A percentile compares a stretch with the other conserved stretches of the same genome.
Evolutionary conservation across 1,140 invertebrate species (phyloP).

Genomic region (Papilio glaucus): DNA sequence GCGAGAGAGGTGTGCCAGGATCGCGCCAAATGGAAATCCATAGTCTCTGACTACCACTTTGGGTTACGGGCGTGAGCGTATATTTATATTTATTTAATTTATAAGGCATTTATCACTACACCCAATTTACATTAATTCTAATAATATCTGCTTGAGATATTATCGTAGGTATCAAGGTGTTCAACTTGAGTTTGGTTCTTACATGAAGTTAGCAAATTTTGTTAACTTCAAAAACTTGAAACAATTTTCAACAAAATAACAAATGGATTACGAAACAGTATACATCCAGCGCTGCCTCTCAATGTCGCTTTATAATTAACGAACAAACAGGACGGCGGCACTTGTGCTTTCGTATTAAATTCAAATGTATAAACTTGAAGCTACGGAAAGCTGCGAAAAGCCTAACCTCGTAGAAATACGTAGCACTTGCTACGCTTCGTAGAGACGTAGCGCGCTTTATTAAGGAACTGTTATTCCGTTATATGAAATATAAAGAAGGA

Average conservation of each 20-base stretch:
- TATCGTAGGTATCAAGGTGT: not conserved
- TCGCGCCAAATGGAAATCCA: no score
- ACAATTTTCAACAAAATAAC: constrained; percentile 9
- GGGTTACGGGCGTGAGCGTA: no score
- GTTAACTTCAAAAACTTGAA: not conserved
- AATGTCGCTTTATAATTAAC: not conserved
- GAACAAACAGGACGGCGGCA: no score
- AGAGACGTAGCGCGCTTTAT: not conserved
- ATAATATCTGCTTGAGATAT: not conserved
- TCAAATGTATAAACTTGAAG: not conserved
- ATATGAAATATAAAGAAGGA: not conserved
- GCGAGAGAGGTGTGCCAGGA: no score
- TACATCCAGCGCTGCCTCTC: no score
- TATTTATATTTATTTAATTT: no score
- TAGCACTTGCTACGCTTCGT: not conserved
- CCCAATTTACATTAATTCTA: not conserved
- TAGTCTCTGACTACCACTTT: no score
- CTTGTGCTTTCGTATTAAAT: no score
- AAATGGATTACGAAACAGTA: not conserved
- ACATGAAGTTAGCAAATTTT: not conserved
- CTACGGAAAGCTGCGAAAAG: not conserved
- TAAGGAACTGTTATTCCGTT: not conserved
- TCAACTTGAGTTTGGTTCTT: not conserved
- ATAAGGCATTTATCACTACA: no score
- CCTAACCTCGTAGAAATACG: not conserved